phyloP scores from a whole-genome alignment of 2,113 vertebrate species.

The Muscicapa adusta region DNA sequence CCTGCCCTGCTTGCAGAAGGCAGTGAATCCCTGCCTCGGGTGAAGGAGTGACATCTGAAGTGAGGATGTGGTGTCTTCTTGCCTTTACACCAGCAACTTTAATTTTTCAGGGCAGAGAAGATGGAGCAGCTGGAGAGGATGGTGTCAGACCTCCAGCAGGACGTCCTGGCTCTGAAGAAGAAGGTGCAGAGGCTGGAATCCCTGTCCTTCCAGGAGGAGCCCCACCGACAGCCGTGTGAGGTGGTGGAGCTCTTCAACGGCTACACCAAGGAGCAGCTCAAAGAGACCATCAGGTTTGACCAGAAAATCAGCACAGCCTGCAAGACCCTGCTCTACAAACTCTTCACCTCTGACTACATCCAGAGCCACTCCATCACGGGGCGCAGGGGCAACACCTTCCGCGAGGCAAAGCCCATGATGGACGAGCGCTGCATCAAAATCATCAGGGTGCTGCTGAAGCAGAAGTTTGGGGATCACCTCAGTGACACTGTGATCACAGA shows the following conservation, averaged over 20 bases:
- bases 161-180: constrained; percentile 29
- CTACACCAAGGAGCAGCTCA: constrained; percentile 63
- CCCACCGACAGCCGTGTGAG: not conserved
- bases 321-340: constrained; percentile 61
- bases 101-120: constrained; percentile 19
- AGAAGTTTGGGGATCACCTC: constrained; percentile 65
- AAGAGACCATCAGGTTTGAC: constrained; percentile 60
- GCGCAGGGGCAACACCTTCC: constrained; percentile 57
- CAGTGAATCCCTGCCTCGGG: not conserved
- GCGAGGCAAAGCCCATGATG: constrained; percentile 62
- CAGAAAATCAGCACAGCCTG: constrained; percentile 69
- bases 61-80: not conserved
- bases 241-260: constrained; percentile 54
- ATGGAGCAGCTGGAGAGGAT: constrained; percentile 55
- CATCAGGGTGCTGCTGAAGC: constrained; percentile 54
- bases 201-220: constrained; percentile 39
- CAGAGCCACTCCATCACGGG: constrained; percentile 66
- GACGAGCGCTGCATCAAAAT: constrained; percentile 67
- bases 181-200: constrained; percentile 59
- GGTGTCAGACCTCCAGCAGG: constrained; percentile 41
- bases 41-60: accelerated
- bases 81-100: not conserved
- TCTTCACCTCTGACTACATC: constrained; percentile 59
- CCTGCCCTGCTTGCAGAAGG: not conserved
- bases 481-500: constrained; percentile 61